Evolutionary conservation across 2,797 vertebrate species (phyloP).

Genomic region (Pogoniulus pusillus): DNA sequence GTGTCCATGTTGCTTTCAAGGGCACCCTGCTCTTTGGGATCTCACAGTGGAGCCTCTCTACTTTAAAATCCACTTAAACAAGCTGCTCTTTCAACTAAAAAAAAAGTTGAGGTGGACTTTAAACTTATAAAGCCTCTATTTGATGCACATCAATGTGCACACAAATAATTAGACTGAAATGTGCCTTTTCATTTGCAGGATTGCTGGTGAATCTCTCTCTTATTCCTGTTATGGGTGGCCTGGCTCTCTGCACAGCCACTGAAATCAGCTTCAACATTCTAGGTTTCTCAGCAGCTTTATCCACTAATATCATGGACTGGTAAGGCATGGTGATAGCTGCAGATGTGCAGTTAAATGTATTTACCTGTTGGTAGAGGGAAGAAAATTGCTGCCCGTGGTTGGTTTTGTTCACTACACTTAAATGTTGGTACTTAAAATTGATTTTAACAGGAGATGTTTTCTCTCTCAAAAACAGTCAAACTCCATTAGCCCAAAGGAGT

Average conservation of each 20-base stretch:
- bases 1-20: not conserved
- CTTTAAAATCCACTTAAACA: too few relatives aligned
- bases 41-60: too few relatives aligned
- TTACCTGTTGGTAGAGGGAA: not conserved
- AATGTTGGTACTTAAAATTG: not conserved
- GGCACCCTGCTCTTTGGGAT: too few relatives aligned
- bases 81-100: not conserved
- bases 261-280: conserved; percentile 95
- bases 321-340: conserved; percentile 47
- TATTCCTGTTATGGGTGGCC: conserved; percentile 91
- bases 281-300: conserved; percentile 93
- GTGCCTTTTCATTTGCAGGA: conserved; percentile 72
- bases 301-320: conserved; percentile 99
- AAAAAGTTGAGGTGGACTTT: not conserved
- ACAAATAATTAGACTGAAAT: not conserved
- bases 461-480: not conserved
- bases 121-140: not conserved
- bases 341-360: accelerated
- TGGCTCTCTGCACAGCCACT: conserved; percentile 91
- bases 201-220: conserved; percentile 93
- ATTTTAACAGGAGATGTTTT: not conserved
- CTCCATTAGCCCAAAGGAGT: not conserved
- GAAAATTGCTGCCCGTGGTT: accelerated
- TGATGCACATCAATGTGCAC: accelerated
- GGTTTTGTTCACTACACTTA: accelerated